Evolutionary conservation across 1,140 invertebrate species (phyloP), one percentile per base, ranked within the genome.

Genomic region (Drosophila tristis): DNA sequence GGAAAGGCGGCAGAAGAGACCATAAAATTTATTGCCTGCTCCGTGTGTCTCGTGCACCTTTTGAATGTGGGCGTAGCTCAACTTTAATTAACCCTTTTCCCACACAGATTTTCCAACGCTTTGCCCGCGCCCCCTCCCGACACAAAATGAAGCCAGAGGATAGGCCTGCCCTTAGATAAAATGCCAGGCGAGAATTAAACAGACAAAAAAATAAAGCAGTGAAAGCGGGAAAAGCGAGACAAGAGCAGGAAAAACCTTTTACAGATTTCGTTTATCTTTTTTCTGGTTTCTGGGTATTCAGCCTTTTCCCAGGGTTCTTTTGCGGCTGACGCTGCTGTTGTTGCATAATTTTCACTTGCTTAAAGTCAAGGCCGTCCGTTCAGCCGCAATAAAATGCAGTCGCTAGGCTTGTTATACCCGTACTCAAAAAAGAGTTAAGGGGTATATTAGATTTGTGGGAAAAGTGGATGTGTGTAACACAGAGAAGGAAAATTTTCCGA

Each of bases 51-150:
- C 20, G 15, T 45, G 35, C 48, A 74, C 72, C 72, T 39, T 74
- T 65, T 59, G 61, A 31, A 49, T 49, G 71, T 58, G 60, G 72
- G 72, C 61, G 71, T 42, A 26, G 49, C 71, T 74, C 71, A 58
- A 74, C 60, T 74, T 74, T 74, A 74, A 74, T 74, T 74, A 74
- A 74, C 72, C 72, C 72, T 74, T 74, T 66, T 31, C 0, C 44
- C 53, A 31, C 13, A 39, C 35, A 39, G 26, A 55, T 50, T 54
- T 57, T 54, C 47, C 16, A 35, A 4, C 43, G 15, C 15, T 35
- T 35, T 54, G 9, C 35, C 5, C 20, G 9, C 31, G 1, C 13
- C 43, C 4, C 25, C 3, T 6, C 25, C 5, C 25, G 44, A 13
- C n/a, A 56, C 51, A 74, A 74, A 72, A 29, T 54, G 72, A 74